These are phyloP conservation scores for Panthera tigris DNA, from an alignment of 2,113 vertebrate species.

Conservation along the genomic window DNA sequence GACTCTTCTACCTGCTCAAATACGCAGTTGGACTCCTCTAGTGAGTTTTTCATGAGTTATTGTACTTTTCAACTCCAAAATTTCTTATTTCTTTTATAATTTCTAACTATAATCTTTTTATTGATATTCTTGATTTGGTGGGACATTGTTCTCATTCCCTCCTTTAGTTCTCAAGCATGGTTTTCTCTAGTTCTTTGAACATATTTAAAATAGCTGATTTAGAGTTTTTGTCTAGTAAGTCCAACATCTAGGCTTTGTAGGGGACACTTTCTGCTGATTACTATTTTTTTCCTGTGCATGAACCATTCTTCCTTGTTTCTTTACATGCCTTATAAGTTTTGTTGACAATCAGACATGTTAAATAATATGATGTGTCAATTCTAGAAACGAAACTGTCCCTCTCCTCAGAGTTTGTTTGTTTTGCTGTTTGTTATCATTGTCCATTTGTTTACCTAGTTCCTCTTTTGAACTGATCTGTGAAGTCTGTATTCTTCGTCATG, in stretches of 20 bases:
- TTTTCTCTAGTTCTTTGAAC: constrained; percentile 4
- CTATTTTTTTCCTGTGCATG: background rate
- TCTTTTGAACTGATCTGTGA: background rate
- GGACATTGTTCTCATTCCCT: background rate
- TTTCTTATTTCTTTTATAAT: background rate
- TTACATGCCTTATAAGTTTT: background rate
- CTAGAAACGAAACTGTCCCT: background rate
- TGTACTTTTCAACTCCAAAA: background rate
- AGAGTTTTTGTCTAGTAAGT: background rate
- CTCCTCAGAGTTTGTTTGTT: background rate
- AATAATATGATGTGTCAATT: background rate
- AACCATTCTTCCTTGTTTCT: background rate
- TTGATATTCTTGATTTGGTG: background rate
- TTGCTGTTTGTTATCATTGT: background rate
- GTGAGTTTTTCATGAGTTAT: background rate
- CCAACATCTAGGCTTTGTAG: background rate
- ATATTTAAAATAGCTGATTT: background rate
- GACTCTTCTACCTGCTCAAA: background rate
- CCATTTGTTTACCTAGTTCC: background rate
- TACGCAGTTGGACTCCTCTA: background rate
- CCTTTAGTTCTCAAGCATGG: background rate
- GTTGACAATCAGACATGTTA: background rate
- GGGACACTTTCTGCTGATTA: background rate
- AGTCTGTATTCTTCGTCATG: background rate
- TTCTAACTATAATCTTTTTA: background rate